These are phyloP conservation scores for Ochropacha duplaris DNA, from an alignment of 2,888 invertebrate species.

Conservation along the genomic window DNA sequence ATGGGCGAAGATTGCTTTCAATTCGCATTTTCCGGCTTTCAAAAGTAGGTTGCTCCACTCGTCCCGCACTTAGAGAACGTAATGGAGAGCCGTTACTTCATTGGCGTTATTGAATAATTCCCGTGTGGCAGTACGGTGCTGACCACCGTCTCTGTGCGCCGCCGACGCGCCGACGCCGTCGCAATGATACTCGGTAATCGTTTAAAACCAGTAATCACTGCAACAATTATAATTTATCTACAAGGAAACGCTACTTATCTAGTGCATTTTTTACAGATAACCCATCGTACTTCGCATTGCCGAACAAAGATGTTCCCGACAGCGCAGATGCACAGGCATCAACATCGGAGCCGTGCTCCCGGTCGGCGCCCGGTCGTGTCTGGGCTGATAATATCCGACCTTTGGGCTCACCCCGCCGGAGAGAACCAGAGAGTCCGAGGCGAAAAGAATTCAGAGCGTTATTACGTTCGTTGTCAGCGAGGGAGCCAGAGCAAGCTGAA, in stretches of 20 bases:
- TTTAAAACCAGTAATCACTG: constrained; percentile 9
- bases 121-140: constrained; percentile 51
- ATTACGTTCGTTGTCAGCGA: constrained; percentile 85
- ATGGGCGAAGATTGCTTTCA: constrained; percentile 75
- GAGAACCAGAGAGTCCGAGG: constrained; percentile 72
- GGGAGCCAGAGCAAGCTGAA: constrained; percentile 84
- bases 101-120: constrained; percentile 81
- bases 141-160: constrained; percentile 41
- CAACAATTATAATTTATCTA: constrained; percentile 13
- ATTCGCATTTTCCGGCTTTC: constrained; percentile 80
- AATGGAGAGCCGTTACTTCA: constrained; percentile 78
- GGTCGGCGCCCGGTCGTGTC: constrained; percentile 86
- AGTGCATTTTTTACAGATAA: constrained; percentile 84
- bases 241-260: background rate
- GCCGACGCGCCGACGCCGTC: constrained; percentile 27
- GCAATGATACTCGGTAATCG: constrained; percentile 51
- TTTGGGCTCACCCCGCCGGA: constrained; percentile 62
- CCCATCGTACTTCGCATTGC: constrained; percentile 89
- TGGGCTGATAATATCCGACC: constrained; percentile 76
- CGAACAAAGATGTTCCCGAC: constrained; percentile 75
- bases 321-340: constrained; percentile 48
- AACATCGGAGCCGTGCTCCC: constrained; percentile 83
- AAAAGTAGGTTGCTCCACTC: constrained; percentile 75
- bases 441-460: constrained; percentile 83
- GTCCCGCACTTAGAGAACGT: constrained; percentile 65